These are phyloP conservation scores for Prostheceraeus crozeri DNA, from an alignment of 2,888 invertebrate genomes.

Conservation along the genomic window DNA sequence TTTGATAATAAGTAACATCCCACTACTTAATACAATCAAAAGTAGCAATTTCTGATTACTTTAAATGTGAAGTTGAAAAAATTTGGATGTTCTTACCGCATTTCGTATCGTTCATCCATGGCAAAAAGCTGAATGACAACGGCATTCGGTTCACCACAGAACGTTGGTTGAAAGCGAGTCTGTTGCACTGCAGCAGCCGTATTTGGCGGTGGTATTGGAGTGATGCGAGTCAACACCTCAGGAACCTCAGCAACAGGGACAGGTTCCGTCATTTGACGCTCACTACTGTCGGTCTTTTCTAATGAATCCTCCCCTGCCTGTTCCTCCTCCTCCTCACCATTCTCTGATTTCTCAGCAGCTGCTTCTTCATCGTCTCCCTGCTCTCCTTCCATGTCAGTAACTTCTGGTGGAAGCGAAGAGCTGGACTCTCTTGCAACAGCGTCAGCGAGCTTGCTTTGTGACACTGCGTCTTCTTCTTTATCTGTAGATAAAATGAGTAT, in stretches of 20 bases:
- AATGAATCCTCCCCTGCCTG: not conserved
- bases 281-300: not conserved
- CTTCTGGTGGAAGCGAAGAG: not conserved
- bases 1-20: not conserved
- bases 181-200: conserved; percentile 40
- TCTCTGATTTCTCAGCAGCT: not conserved
- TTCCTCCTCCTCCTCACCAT: not conserved
- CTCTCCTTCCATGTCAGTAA: not conserved
- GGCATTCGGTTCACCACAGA: conserved; percentile 49
- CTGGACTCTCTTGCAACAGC: not conserved
- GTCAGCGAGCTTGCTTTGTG: not conserved
- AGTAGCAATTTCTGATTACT: no score
- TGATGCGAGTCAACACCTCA: not conserved
- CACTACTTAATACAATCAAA: not conserved
- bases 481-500: no score
- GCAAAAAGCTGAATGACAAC: conserved; percentile 57
- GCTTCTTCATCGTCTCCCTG: not conserved
- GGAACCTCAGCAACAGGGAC: not conserved
- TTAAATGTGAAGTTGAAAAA: no score
- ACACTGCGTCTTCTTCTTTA: not conserved
- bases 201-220: conserved; percentile 41
- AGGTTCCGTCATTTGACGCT: not conserved
- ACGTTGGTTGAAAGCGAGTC: conserved; percentile 43
- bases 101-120: conserved; percentile 56
- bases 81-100: no score